phyloP scores from a whole-genome alignment of 2,888 invertebrate genomes.

The Aporophyla lueneburgensis region DNA sequence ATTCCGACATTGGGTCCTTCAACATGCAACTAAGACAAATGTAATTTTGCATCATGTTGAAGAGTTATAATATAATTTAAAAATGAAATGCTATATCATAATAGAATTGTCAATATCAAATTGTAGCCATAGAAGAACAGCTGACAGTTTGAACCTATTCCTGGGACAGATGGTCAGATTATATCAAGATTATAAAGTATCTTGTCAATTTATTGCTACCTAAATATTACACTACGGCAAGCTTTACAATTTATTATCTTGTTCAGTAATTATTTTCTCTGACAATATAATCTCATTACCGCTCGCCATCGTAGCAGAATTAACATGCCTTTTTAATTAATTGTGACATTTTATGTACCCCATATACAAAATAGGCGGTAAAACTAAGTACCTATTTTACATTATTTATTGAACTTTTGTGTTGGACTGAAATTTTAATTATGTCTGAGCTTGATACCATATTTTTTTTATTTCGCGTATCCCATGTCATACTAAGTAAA shows the following conservation, averaged over 20 bases:
- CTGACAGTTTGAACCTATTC: background rate
- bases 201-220: background rate
- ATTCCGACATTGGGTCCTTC: too few relatives aligned
- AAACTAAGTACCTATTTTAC: background rate
- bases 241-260: background rate
- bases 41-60: too few relatives aligned
- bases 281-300: conserved; percentile 19
- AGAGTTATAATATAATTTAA: too few relatives aligned
- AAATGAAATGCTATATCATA: background rate
- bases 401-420: background rate
- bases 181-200: background rate
- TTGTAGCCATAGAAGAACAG: background rate
- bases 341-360: conserved; percentile 6
- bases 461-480: too few relatives aligned
- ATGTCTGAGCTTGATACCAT: background rate
- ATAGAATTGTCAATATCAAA: too few relatives aligned
- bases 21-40: too few relatives aligned
- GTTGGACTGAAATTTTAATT: background rate
- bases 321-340: conserved; percentile 15
- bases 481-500: too few relatives aligned
- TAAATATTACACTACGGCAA: background rate
- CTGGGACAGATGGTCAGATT: background rate
- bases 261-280: conserved; percentile 1
- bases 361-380: conserved; percentile 6
- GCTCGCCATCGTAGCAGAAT: conserved; percentile 2